Conservation (phyloP, 2,113 vertebrate species). For the Sinosuthora webbiana region DNA sequence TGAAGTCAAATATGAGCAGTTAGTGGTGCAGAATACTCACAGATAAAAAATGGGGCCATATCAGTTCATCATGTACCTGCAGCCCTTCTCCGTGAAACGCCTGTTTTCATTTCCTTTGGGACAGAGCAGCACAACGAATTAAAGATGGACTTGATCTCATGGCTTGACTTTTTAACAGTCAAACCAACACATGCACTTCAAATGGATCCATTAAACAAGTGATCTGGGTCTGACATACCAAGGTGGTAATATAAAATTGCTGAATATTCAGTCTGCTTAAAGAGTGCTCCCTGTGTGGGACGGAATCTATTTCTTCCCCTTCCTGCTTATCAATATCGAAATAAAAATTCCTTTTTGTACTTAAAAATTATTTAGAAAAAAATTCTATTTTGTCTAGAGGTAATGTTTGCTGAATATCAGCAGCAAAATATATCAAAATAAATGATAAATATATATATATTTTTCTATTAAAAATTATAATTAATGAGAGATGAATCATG, state of each 20-base stretch:
- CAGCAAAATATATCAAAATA: background rate
- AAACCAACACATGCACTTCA: background rate
- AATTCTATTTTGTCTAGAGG: background rate
- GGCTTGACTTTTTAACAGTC: background rate
- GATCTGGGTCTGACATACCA: background rate
- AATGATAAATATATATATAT: background rate
- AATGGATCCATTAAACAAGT: background rate
- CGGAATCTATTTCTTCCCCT: background rate
- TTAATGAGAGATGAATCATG: background rate
- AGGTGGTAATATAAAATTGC: background rate
- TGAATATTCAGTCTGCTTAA: background rate
- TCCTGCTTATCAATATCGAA: background rate
- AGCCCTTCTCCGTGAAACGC: background rate
- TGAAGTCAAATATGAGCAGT: background rate
- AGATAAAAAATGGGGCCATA: background rate
- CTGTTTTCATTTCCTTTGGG: background rate
- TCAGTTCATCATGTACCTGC: background rate
- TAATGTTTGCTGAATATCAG: background rate
- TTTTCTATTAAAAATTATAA: background rate
- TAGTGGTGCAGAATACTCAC: background rate
- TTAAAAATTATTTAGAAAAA: background rate
- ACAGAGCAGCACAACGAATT: background rate
- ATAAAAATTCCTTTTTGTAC: background rate
- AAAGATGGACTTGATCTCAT: background rate
- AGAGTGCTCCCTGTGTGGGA: background rate